Base-by-base conservation (phyloP, 2,888 invertebrate genomes). In the Zeuzera pyrina region DNA sequence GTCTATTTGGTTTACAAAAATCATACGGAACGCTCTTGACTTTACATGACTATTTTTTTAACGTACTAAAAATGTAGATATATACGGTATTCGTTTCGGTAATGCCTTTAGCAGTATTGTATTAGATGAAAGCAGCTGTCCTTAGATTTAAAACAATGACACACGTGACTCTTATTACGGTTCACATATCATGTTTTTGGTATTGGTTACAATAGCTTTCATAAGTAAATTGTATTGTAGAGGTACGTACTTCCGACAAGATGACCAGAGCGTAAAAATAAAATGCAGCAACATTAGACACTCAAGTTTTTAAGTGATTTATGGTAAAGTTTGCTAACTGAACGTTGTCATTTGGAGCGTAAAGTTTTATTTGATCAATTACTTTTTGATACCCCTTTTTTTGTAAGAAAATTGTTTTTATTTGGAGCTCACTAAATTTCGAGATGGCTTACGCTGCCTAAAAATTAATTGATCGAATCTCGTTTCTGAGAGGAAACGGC, bases 401-500 rank as follows among this genome's bases (percentile, higher is more conserved):
- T 53, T 37, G 41, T 43, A 50, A 43, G 49, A 53, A 59, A 69
- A 68, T 65, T 64, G 64, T 61, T 67, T 77, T 73, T 72, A 68
- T 67, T 61, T 52, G 52, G 57, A 52, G 47, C 59, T n/a, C 70
- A 71, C 68, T 79, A 77, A 78, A 77, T 77, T 78, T 70, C 57
- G 69, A 63, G 67, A 69, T 47, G 63, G 77, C 79, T 78, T 78
- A 77, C 70, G 64, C 67, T 60, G 65, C 70, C 76, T 62, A 77
- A 79, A 81, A 79, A 78, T 74, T 81, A 83, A 83, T 83, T 83
- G 83, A 81, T 81, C 73, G 81, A 64, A 78, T 81, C 81, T 72
- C 78, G 78, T 77, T 81, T 69, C 72, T 67, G 58, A 58, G 63
- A 76, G 77, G 77, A 81, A 81, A 79, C 78, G 72, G 78, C 74